Conservation (phyloP, 2,797 vertebrate genomes). For the Eulemur coronatus region DNA sequence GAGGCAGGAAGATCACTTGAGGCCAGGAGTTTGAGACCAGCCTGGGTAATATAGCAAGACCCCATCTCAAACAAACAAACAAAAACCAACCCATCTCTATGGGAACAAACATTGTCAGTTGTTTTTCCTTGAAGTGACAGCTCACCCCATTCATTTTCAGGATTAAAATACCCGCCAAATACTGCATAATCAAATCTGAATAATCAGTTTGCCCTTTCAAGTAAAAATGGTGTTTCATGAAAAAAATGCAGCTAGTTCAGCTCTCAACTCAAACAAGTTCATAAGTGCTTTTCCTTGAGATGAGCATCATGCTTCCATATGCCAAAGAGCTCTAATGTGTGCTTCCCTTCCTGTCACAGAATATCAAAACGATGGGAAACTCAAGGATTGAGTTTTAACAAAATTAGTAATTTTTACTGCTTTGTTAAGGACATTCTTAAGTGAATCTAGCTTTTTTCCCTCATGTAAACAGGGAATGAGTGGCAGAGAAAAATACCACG, state of each 20-base stretch:
- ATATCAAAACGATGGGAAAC: neutral
- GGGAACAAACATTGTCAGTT: neutral
- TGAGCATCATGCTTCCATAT: fast-evolving
- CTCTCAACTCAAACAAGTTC: neutral
- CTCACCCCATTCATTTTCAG: neutral
- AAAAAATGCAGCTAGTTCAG: neutral
- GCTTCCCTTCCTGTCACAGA: neutral
- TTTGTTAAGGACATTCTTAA: neutral
- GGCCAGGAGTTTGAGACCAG: neutral
- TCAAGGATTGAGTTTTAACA: neutral
- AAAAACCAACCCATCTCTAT: neutral
- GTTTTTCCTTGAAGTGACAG: conserved; percentile 19
- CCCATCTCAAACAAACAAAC: neutral
- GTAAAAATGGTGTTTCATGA: neutral
- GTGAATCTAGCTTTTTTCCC: neutral
- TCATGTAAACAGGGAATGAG: neutral
- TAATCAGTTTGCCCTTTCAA: conserved; percentile 1
- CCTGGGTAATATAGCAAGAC: neutral
- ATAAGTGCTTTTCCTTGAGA: neutral
- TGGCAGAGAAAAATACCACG: neutral
- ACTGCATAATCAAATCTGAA: conserved; percentile 33
- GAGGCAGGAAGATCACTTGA: neutral
- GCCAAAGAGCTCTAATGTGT: too few species aligned
- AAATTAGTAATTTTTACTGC: neutral
- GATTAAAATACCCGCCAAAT: conserved; percentile 20